These are phyloP conservation scores for Malurus splendens DNA, from an alignment of 2,797 vertebrate species.

Conservation along the genomic window DNA sequence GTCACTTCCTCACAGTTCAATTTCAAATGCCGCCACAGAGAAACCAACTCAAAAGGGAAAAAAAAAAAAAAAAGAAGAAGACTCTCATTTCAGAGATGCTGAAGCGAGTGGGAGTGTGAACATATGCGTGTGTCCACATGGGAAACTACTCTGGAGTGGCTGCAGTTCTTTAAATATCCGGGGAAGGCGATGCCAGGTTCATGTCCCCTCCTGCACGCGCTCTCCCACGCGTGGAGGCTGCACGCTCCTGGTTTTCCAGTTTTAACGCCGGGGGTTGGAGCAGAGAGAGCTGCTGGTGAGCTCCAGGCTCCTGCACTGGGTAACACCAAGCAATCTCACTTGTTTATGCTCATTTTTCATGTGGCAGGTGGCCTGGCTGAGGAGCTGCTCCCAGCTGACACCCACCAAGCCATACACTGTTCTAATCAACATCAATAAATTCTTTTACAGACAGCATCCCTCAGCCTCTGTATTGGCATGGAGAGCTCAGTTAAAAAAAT, in stretches of 20 bases:
- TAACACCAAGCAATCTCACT: not conserved
- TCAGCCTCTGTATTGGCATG: not conserved
- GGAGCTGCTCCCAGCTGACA: not conserved
- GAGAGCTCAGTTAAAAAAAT: not conserved
- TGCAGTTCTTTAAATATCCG: slow-evolving; percentile 32
- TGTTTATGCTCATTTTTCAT: not conserved
- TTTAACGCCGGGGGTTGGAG: not conserved
- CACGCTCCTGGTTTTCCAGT: not conserved
- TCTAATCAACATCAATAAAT: not conserved
- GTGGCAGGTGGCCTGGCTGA: not conserved
- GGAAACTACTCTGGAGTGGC: slow-evolving; percentile 29
- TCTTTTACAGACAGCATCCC: not conserved
- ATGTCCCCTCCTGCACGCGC: not conserved
- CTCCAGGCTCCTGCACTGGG: not conserved
- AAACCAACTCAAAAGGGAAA: not conserved
- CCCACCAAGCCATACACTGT: not conserved
- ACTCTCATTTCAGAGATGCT: not conserved
- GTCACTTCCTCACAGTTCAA: not conserved
- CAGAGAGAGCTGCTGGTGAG: not conserved
- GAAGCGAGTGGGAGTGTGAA: slow-evolving; percentile 48
- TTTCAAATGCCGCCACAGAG: not conserved
- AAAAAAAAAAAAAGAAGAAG: not conserved
- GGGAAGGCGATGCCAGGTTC: not conserved
- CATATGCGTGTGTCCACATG: slow-evolving; percentile 39
- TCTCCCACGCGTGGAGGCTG: not conserved